Evolutionary conservation across 2,888 invertebrate species (phyloP).

Genomic region (Sarcophaga caerulescens): DNA sequence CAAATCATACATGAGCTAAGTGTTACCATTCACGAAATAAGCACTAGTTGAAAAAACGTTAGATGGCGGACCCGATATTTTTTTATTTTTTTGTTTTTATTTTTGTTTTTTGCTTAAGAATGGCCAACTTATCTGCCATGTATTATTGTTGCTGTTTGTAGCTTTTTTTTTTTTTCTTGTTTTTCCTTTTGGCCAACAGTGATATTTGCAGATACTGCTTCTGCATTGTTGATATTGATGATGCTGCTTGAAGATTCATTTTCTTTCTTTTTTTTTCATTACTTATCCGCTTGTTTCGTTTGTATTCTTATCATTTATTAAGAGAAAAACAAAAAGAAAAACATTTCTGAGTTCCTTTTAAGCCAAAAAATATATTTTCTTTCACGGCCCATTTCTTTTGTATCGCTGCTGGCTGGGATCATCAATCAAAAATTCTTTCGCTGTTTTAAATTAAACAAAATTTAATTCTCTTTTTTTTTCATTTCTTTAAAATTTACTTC

Average conservation of each 20-base stretch:
- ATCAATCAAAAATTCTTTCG: constrained; percentile 66
- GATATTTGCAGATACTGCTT: constrained; percentile 53
- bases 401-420: constrained; percentile 42
- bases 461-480: not conserved
- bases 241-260: constrained; percentile 38
- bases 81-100: constrained; percentile 1
- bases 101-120: not conserved
- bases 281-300: constrained; percentile 1
- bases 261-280: not conserved
- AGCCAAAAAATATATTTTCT: constrained; percentile 27
- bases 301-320: constrained; percentile 36
- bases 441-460: constrained; percentile 25
- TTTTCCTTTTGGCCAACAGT: constrained; percentile 22
- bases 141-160: constrained; percentile 9
- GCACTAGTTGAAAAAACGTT: too few relatives aligned
- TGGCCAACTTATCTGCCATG: not conserved
- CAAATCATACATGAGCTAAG: too few relatives aligned
- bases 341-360: constrained; percentile 18
- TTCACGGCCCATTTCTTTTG: constrained; percentile 35
- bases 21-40: too few relatives aligned
- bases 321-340: not conserved
- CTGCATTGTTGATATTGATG: constrained; percentile 57
- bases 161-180: constrained; percentile 1
- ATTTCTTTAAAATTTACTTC: too few relatives aligned
- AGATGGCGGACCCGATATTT: too few relatives aligned